These are phyloP conservation scores for Cyphomyrus discorhynchus DNA, from an alignment of 2,113 vertebrate species.

Conservation along the genomic window DNA sequence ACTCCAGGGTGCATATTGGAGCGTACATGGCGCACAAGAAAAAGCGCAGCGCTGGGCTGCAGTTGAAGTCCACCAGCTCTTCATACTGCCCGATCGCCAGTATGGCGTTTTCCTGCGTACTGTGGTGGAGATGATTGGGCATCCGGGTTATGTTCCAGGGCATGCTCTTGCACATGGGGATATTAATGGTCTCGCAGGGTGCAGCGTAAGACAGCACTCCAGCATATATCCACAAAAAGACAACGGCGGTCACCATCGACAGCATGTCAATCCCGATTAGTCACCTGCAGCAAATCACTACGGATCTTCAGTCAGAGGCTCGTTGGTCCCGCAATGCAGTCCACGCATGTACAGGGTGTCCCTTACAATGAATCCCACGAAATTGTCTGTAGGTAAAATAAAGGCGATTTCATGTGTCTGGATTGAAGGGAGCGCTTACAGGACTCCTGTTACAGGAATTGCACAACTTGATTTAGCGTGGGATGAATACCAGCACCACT, in stretches of 20 bases:
- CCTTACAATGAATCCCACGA: conserved; percentile 13
- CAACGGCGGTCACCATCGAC: conserved; percentile 35
- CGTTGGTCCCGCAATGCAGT: not conserved
- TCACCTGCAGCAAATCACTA: not conserved
- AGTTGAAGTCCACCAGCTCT: conserved; percentile 64
- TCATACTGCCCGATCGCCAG: conserved; percentile 76
- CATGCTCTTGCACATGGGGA: conserved; percentile 68
- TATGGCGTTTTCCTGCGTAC: conserved; percentile 75
- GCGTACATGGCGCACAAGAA: conserved; percentile 79
- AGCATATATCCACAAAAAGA: conserved; percentile 53
- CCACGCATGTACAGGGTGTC: not conserved
- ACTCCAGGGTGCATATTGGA: conserved; percentile 76
- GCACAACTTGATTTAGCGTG: conserved; percentile 50
- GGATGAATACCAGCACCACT: conserved; percentile 40
- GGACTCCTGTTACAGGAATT: conserved; percentile 38
- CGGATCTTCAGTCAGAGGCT: conserved; percentile 3
- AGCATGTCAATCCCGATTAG: conserved; percentile 17
- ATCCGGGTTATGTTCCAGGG: conserved; percentile 79
- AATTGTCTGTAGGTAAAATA: conserved; percentile 4
- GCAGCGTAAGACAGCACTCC: conserved; percentile 54
- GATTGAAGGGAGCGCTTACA: not conserved
- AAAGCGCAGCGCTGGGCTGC: conserved; percentile 71
- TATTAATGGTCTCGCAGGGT: conserved; percentile 66
- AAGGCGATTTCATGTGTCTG: conserved; percentile 4
- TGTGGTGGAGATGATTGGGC: conserved; percentile 80